These are phyloP conservation scores for Diloba caeruleocephala DNA, from an alignment of 2,888 invertebrate genomes.

Conservation along the genomic window DNA sequence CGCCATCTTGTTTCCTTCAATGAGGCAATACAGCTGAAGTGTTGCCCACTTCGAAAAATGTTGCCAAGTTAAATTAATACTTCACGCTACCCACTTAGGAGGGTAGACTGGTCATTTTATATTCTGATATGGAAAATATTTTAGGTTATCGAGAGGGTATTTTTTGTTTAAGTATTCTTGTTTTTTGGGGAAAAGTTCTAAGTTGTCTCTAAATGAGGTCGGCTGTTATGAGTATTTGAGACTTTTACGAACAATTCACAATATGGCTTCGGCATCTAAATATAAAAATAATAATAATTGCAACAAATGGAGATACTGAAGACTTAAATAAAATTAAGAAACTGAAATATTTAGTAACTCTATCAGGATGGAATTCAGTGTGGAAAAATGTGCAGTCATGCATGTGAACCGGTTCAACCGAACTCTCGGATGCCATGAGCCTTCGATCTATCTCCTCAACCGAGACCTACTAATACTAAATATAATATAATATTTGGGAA, in stretches of 20 bases:
- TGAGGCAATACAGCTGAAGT: constrained; percentile 62
- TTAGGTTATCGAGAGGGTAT: constrained; percentile 22
- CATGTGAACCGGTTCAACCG: no score
- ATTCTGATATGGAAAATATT: constrained; percentile 36
- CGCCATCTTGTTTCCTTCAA: constrained; percentile 69
- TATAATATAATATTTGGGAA: no score
- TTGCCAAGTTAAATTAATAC: constrained; percentile 61
- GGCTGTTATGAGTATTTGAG: not conserved
- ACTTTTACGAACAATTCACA: constrained; percentile 1
- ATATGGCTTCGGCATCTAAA: no score
- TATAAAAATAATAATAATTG: no score
- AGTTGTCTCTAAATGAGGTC: constrained; percentile 14
- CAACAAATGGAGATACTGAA: no score
- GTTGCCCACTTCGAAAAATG: constrained; percentile 57
- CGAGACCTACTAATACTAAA: no score
- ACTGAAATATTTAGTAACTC: no score
- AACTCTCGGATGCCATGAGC: no score
- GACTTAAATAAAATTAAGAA: no score
- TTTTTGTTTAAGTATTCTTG: not conserved
- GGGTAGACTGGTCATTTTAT: constrained; percentile 53
- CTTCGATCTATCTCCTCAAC: no score
- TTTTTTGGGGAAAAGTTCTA: constrained; percentile 2
- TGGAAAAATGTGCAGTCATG: no score
- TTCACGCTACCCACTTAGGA: constrained; percentile 48
- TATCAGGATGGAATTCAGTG: no score